Evolutionary conservation across 2,113 vertebrate species (phyloP).

Genomic region (Muntiacus reevesi): DNA sequence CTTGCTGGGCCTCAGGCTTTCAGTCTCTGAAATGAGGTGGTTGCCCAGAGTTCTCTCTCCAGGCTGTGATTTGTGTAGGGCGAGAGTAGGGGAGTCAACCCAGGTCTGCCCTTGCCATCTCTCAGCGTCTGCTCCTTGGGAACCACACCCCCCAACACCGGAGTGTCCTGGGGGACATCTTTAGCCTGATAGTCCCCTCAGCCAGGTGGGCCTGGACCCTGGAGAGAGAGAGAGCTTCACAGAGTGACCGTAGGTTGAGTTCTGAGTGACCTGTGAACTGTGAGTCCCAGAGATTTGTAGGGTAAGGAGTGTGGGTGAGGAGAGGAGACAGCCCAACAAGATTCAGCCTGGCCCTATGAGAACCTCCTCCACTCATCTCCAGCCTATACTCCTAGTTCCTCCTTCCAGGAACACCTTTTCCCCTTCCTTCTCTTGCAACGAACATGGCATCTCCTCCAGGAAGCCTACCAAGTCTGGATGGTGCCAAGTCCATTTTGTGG

Average conservation of each 20-base stretch:
- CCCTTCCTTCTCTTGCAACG: neutral
- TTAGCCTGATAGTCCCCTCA: neutral
- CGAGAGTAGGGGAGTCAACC: neutral
- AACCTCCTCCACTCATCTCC: neutral
- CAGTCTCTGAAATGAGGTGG: neutral
- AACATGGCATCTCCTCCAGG: neutral
- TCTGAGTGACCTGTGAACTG: neutral
- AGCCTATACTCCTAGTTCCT: neutral
- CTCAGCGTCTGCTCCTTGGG: neutral
- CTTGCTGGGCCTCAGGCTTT: neutral
- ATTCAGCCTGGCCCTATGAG: neutral
- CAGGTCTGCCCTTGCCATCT: neutral
- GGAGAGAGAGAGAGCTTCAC: neutral
- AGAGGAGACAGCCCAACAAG: neutral
- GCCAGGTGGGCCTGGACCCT: neutral
- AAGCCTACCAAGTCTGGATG: neutral
- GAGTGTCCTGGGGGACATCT: neutral
- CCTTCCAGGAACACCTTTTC: neutral
- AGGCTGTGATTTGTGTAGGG: neutral
- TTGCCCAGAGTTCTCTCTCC: neutral
- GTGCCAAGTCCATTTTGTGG: neutral
- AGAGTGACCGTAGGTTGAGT: neutral
- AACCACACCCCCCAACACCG: neutral
- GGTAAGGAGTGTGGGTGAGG: neutral
- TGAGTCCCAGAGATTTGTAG: neutral